Evolutionary conservation across 2,797 vertebrate species (phyloP).

Genomic region (Alectoris magna): DNA sequence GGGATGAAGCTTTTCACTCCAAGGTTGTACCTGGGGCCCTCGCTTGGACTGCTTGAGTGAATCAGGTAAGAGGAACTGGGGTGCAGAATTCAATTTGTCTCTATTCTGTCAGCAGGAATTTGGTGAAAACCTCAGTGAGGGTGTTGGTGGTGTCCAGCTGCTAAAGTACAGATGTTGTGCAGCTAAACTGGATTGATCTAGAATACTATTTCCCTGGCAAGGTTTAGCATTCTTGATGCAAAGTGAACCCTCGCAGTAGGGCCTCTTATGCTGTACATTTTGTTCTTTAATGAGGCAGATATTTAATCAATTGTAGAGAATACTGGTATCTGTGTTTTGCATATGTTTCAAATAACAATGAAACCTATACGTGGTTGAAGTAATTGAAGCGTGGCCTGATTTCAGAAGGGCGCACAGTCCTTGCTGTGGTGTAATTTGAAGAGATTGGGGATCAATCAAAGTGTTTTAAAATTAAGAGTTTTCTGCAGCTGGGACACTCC

Average conservation of each 20-base stretch:
- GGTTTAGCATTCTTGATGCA: slow-evolving; percentile 61
- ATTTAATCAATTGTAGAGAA: slow-evolving; percentile 79
- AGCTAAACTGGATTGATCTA: slow-evolving; percentile 47
- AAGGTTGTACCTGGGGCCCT: neutral
- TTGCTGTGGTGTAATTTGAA: slow-evolving; percentile 69
- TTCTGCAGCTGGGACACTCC: slow-evolving; percentile 77
- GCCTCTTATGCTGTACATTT: slow-evolving; percentile 66
- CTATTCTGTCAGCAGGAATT: neutral
- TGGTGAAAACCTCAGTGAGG: neutral
- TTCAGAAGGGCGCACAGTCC: slow-evolving; percentile 68
- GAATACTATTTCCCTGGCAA: slow-evolving; percentile 68
- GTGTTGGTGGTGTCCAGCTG: slow-evolving; percentile 37
- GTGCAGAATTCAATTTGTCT: neutral
- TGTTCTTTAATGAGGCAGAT: slow-evolving; percentile 78
- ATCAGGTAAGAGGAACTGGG: neutral
- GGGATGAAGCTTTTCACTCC: neutral
- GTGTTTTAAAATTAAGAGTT: slow-evolving; percentile 72
- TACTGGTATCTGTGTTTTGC: slow-evolving; percentile 73
- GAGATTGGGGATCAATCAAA: slow-evolving; percentile 79
- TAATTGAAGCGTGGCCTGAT: slow-evolving; percentile 75
- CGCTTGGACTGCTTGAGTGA: neutral
- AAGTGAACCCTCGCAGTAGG: slow-evolving; percentile 61
- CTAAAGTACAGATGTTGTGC: slow-evolving; percentile 53
- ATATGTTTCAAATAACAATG: slow-evolving; percentile 81
- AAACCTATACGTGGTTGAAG: slow-evolving; percentile 81